A percentile compares a stretch with the other conserved stretches of the same genome.
Evolutionary conservation across 2,888 invertebrate species (phyloP).

Genomic region (Caenorhabditis imperialis): DNA sequence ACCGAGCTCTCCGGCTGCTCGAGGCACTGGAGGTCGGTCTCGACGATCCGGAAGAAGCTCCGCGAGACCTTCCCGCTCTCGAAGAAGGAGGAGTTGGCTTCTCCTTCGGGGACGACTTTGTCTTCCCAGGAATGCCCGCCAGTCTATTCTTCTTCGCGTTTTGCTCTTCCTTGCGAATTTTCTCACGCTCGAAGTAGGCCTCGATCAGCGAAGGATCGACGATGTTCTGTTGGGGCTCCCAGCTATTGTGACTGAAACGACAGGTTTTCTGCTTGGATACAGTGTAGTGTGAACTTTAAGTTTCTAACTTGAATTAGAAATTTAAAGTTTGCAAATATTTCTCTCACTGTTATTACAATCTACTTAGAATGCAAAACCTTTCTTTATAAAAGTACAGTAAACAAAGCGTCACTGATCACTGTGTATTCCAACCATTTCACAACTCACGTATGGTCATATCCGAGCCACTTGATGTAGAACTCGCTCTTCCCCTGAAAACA

Average conservation of each 20-base stretch:
- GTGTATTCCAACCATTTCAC: neutral
- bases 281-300: too few species aligned
- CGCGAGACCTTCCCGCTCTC: too few species aligned
- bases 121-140: neutral
- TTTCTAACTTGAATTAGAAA: too few species aligned
- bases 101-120: neutral
- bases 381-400: neutral
- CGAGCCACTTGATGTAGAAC: conserved; percentile 46
- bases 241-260: conserved; percentile 51
- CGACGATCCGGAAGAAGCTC: neutral
- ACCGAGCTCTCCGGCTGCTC: neutral
- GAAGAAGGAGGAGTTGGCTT: neutral
- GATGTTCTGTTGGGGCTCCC: conserved; percentile 46
- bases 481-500: conserved; percentile 41
- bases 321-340: too few species aligned
- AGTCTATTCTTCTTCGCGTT: conserved; percentile 3
- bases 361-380: neutral
- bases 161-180: neutral
- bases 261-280: too few species aligned
- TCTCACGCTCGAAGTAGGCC: conserved; percentile 9
- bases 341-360: too few species aligned
- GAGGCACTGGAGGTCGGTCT: conserved; percentile 7
- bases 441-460: conserved; percentile 40
- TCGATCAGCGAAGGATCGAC: conserved; percentile 20
- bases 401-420: neutral